Evolutionary conservation across 2,113 vertebrate species (phyloP).

Genomic region (Notothenia rossii): DNA sequence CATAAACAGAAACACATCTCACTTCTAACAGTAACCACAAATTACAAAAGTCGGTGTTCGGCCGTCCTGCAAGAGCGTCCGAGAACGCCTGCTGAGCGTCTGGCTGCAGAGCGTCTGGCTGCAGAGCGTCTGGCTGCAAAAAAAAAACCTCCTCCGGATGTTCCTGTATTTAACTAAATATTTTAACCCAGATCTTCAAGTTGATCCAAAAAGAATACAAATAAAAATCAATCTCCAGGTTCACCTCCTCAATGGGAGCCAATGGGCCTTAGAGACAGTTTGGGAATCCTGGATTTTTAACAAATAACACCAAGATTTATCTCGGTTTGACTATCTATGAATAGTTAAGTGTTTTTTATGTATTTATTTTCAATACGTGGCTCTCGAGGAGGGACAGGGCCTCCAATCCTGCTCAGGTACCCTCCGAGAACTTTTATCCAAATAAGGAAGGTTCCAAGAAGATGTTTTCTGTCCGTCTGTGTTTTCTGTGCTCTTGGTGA

Average conservation of each 20-base stretch:
- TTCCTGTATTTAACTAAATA: neutral
- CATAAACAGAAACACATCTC: conserved; percentile 34
- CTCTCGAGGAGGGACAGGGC: neutral
- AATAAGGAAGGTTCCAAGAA: conserved; percentile 56
- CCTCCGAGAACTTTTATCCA: conserved; percentile 54
- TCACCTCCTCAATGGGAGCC: no score
- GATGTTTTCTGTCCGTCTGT: conserved; percentile 40
- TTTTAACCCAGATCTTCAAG: neutral
- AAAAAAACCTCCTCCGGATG: neutral
- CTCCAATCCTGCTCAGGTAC: conserved; percentile 5
- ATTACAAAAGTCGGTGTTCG: conserved; percentile 49
- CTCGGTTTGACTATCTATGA: conserved; percentile 38
- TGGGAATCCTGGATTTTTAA: no score
- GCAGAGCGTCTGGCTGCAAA: no score
- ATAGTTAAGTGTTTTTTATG: conserved; percentile 44
- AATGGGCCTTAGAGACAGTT: no score
- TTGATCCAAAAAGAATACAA: neutral
- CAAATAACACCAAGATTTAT: no score
- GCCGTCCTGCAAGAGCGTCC: conserved; percentile 53
- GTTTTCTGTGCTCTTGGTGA: neutral
- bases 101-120: no score
- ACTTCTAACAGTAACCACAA: conserved; percentile 14
- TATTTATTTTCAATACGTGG: conserved; percentile 27
- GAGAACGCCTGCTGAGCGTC: conserved; percentile 44
- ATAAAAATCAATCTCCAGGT: no score